Base-by-base conservation (phyloP, 2,888 invertebrate genomes). In the Drosophila helvetica region DNA sequence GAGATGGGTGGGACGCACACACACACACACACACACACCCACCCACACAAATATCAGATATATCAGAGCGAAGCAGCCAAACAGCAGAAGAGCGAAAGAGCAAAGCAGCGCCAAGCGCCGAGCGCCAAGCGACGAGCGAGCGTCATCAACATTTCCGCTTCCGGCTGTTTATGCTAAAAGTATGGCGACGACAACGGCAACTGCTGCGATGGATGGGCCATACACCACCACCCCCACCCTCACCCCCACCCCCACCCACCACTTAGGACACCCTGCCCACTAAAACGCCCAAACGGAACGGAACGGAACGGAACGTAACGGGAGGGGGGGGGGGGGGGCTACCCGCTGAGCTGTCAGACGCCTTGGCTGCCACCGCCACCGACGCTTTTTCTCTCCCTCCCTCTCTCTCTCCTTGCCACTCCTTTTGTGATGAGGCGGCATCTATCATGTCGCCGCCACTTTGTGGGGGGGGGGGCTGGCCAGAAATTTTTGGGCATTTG, bases 151-250 rank as follows among this genome's bases (percentile, higher is more conserved):
- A 80, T 84, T 86, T 87, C 79, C 80, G 84, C 78, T 86, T 80
- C 85, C 82, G 80, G 80, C 82, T 84, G 76, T 86, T 88, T 86
- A 84, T 87, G 81, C 81, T 86, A 75, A 86, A 84, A 85, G 85
- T 80, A 85, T 85, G 80, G 80, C 79, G 79, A 70, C 80, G 69
- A 80, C 71, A 75, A 56, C 66, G 64, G 65, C 51, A 67, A 56
- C 38, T 38, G 38, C 38, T 17, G 46, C 50, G 66, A 66, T 33
- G 66, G 64, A 30, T 63, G 62, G 47, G 27, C 30, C 45, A 38
- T 12, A 38, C 10, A n/a, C 27, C n/a, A 22, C 10, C 5, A 1
- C 8, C 3, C 12, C 3, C 1, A 30, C 22, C 18, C 10, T 0
- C 3, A 0, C 18, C 18, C 10, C 3, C 25, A 25, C 7, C 7